Evolutionary conservation across 2,113 vertebrate species (phyloP).

Genomic region (Bungarus multicinctus): DNA sequence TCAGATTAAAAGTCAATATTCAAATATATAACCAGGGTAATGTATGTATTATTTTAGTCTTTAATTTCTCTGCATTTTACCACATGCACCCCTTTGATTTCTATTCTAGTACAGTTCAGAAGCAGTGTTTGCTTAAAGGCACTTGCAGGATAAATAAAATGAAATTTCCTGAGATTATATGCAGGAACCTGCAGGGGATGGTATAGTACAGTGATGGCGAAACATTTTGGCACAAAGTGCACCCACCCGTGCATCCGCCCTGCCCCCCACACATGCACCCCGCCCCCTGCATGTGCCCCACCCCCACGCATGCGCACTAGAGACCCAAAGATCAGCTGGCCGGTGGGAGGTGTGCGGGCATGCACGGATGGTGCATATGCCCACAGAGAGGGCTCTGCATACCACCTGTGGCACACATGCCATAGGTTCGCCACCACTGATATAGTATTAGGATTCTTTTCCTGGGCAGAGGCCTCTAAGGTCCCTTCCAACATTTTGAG

Average conservation of each 20-base stretch:
- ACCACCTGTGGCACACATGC: too few species aligned
- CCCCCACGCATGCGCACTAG: too few species aligned
- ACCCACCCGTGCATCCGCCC: too few species aligned
- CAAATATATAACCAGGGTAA: not conserved
- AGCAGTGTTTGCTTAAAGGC: not conserved
- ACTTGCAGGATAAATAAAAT: not conserved
- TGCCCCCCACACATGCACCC: too few species aligned
- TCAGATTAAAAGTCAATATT: not conserved
- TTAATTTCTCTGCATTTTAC: not conserved
- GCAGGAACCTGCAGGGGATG: slow-evolving; percentile 2
- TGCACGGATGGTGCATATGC: too few species aligned
- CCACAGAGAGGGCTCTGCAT: too few species aligned
- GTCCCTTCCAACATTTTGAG: not conserved
- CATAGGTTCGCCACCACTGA: not conserved
- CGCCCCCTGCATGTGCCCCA: too few species aligned
- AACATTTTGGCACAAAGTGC: too few species aligned
- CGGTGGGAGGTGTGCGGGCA: too few species aligned
- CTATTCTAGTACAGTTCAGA: not conserved
- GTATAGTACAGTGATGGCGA: not conserved
- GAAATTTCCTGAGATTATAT: not conserved
- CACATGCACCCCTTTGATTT: not conserved
- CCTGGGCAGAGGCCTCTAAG: not conserved
- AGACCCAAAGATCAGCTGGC: too few species aligned
- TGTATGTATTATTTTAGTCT: not conserved
- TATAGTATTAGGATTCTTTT: not conserved